These are phyloP conservation scores for Agonopterix alstromeriana DNA, from an alignment of 2,888 invertebrate species.

Conservation along the genomic window DNA sequence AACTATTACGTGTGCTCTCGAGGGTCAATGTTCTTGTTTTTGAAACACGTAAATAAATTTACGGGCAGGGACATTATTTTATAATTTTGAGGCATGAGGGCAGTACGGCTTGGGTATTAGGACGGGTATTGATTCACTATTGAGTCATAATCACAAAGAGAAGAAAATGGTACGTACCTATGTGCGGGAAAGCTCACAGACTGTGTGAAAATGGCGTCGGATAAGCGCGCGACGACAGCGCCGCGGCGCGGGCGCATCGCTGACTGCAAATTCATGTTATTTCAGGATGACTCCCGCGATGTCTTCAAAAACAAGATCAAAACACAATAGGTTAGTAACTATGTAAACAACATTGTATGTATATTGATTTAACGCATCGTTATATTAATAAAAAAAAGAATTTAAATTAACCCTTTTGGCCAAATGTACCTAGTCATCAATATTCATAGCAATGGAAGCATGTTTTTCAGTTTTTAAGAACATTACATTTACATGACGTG, in stretches of 20 bases:
- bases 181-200: conserved; percentile 67
- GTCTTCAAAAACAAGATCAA: conserved; percentile 56
- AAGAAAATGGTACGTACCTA: conserved; percentile 55
- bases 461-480: too few relatives aligned
- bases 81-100: not conserved
- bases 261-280: conserved; percentile 67
- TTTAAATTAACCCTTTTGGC: too few relatives aligned
- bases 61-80: conserved; percentile 14
- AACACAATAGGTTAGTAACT: conserved; percentile 25
- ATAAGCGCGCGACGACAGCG: conserved; percentile 53
- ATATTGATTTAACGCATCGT: not conserved
- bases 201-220: conserved; percentile 73
- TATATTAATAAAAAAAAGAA: not conserved
- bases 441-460: too few relatives aligned
- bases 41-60: conserved; percentile 24
- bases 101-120: not conserved
- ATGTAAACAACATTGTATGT: not conserved
- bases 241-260: conserved; percentile 52
- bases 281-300: conserved; percentile 76
- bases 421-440: too few relatives aligned
- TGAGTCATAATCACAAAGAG: conserved; percentile 17
- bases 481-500: too few relatives aligned
- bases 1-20: conserved; percentile 67
- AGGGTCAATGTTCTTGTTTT: conserved; percentile 64
- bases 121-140: conserved; percentile 4